Percentiles rank a stretch among this genome's conserved stretches.
These are phyloP conservation scores for Drosophila seclusa DNA, from an alignment of 2,888 invertebrate species.

Conservation along the genomic window DNA sequence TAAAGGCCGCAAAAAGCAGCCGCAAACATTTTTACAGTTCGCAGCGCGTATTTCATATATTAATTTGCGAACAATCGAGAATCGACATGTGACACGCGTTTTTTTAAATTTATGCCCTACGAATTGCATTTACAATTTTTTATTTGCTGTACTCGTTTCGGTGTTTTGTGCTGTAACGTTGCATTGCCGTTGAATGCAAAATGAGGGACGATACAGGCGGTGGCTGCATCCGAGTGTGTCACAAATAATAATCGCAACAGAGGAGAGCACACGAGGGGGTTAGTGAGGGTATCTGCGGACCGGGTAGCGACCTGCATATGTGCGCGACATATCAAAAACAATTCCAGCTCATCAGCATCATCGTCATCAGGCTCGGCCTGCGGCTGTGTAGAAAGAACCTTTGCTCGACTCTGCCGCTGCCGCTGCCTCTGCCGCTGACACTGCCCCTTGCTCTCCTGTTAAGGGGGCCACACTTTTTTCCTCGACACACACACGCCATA, in stretches of 20 bases:
- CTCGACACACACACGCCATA: constrained; percentile 74
- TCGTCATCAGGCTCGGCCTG: constrained; percentile 57
- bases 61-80: constrained; percentile 84
- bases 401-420: constrained; percentile 6
- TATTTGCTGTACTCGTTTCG: constrained; percentile 29
- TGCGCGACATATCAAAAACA: constrained; percentile 73
- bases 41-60: constrained; percentile 71
- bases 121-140: constrained; percentile 76
- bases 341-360: constrained; percentile 80
- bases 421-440: not conserved
- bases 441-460: not conserved
- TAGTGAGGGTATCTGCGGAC: constrained; percentile 28
- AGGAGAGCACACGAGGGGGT: constrained; percentile 22
- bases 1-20: constrained; percentile 49
- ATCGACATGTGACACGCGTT: constrained; percentile 84
- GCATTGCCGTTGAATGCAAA: constrained; percentile 70
- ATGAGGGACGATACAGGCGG: constrained; percentile 45
- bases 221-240: constrained; percentile 38
- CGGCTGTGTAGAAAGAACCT: constrained; percentile 37
- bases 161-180: constrained; percentile 47
- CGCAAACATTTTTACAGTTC: constrained; percentile 36
- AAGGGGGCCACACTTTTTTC: constrained; percentile 48
- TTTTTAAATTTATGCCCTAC: constrained; percentile 79
- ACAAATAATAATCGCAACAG: constrained; percentile 70
- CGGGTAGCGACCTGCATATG: constrained; percentile 48